These are phyloP conservation scores for Caranx ignobilis DNA, from an alignment of 2,113 vertebrate genomes.

Conservation along the genomic window DNA sequence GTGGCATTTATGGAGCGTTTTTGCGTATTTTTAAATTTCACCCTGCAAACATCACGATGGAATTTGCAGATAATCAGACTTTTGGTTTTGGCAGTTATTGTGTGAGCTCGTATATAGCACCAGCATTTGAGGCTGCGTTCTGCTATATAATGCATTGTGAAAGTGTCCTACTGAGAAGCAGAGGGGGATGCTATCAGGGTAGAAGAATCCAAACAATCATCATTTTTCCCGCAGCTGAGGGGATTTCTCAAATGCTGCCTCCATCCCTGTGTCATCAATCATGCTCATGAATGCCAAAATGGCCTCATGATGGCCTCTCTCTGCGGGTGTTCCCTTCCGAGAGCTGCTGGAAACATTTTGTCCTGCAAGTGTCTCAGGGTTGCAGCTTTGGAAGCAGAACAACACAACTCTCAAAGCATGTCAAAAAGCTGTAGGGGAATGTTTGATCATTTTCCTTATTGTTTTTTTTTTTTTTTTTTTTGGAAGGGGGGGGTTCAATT, in stretches of 20 bases:
- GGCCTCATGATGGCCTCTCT: slow-evolving; percentile 79
- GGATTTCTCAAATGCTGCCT: slow-evolving; percentile 70
- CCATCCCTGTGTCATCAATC: slow-evolving; percentile 80
- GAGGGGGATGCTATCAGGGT: slow-evolving; percentile 39
- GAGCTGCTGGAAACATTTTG: slow-evolving; percentile 76
- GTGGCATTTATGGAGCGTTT: slow-evolving; percentile 12
- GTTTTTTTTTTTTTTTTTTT: not conserved
- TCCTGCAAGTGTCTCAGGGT: slow-evolving; percentile 56
- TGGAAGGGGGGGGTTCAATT: too few relatives aligned
- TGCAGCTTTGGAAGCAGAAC: slow-evolving; percentile 59
- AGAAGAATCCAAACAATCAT: slow-evolving; percentile 66
- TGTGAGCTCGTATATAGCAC: slow-evolving; percentile 16
- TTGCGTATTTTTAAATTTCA: slow-evolving; percentile 29
- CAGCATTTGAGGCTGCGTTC: slow-evolving; percentile 35
- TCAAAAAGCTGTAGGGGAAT: slow-evolving; percentile 24
- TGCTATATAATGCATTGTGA: slow-evolving; percentile 49
- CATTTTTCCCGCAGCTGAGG: slow-evolving; percentile 53
- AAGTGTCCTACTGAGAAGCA: slow-evolving; percentile 47
- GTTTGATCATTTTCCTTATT: slow-evolving; percentile 55
- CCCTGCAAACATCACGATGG: slow-evolving; percentile 18
- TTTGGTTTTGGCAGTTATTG: slow-evolving; percentile 29
- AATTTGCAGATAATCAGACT: slow-evolving; percentile 46
- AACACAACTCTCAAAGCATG: slow-evolving; percentile 40
- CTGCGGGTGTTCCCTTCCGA: slow-evolving; percentile 77
- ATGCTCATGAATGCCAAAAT: slow-evolving; percentile 84